A percentile compares a stretch with the other conserved stretches of the same genome.
Conservation (phyloP, 35 echinoderm and acorn worm species). For the Lytechinus variegatus region DNA sequence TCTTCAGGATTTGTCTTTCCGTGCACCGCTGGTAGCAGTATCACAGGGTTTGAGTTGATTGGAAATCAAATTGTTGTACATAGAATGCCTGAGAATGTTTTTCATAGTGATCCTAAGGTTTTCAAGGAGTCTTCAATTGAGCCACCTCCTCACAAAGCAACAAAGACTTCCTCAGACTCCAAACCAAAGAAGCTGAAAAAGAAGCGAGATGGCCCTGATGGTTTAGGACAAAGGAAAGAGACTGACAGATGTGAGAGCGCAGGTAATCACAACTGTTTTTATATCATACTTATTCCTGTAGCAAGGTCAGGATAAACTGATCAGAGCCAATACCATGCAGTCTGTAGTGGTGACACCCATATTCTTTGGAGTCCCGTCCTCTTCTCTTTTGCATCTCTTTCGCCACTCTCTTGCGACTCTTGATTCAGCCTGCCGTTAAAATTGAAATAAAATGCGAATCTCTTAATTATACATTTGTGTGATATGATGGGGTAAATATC, state of each 20-base stretch:
- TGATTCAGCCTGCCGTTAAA: no score
- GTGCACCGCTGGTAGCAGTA: not conserved
- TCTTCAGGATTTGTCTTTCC: not conserved
- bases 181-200: not conserved
- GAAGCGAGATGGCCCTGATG: not conserved
- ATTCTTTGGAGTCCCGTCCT: not conserved
- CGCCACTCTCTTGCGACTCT: no score
- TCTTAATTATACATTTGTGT: no score
- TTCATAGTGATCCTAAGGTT: not conserved
- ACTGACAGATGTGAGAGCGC: not conserved
- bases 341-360: not conserved
- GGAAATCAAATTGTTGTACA: slow-evolving; percentile 26
- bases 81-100: not conserved
- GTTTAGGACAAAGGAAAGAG: not conserved
- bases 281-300: not conserved
- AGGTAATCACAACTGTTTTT: not conserved
- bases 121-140: not conserved
- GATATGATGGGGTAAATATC: no score
- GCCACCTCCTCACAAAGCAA: not conserved
- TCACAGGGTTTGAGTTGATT: not conserved
- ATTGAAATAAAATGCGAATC: no score
- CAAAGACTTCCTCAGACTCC: not conserved
- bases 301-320: not conserved
- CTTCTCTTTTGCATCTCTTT: not conserved
- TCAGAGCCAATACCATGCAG: not conserved